Evolutionary conservation across 1,140 invertebrate species (phyloP).

Genomic region (Rhyzopertha dominica): DNA sequence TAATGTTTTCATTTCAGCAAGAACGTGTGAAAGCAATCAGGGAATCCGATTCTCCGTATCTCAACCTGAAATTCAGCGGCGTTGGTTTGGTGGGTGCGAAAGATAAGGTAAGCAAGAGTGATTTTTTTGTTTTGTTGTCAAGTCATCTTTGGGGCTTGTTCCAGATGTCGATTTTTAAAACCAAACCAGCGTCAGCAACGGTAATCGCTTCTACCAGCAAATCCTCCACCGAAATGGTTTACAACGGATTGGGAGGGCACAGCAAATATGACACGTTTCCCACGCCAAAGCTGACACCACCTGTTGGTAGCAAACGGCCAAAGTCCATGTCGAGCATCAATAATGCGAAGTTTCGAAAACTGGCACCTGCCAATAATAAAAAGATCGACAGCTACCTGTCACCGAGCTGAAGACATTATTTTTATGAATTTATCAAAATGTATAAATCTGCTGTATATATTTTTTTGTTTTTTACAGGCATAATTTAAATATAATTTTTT

Average conservation of each 20-base stretch:
- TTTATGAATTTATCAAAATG: too few species aligned
- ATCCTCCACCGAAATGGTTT: conserved; percentile 1
- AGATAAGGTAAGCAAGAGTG: not conserved
- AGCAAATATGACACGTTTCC: conserved; percentile 17
- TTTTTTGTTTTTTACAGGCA: too few species aligned
- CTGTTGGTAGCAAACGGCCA: conserved; percentile 10
- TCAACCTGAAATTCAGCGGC: conserved; percentile 14
- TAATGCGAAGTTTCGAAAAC: conserved; percentile 2
- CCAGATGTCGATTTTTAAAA: conserved; percentile 3
- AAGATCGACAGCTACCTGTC: conserved; percentile 3
- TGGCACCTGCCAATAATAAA: not conserved
- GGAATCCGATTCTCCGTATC: conserved; percentile 23
- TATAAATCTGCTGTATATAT: too few species aligned
- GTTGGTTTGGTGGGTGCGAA: conserved; percentile 7
- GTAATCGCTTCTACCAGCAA: not conserved
- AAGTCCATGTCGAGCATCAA: conserved; percentile 7
- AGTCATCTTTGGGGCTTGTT: not conserved
- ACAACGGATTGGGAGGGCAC: conserved; percentile 21
- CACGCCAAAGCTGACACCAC: conserved; percentile 2
- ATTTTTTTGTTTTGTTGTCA: not conserved
- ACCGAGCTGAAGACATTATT: too few species aligned
- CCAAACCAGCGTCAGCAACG: not conserved
- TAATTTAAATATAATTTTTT: not conserved
- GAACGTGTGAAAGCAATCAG: conserved; percentile 13
- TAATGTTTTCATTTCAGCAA: conserved; percentile 8